Base-by-base conservation (phyloP, 2,113 vertebrate species). In the Meleagris gallopavo region DNA sequence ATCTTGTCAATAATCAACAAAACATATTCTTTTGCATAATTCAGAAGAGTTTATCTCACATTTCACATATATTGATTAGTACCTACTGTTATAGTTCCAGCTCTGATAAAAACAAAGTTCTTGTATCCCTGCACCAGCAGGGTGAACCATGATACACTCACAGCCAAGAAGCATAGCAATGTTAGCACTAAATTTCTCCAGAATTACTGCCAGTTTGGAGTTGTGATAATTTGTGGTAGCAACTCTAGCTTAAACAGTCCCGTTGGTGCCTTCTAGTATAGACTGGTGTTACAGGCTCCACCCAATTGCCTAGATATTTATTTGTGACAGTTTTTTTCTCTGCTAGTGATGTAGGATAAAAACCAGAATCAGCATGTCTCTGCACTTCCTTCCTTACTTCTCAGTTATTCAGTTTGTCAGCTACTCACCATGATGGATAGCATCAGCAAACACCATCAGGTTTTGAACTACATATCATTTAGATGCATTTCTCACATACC, bases 131-230 rank as follows among this genome's bases (percentile, higher is more conserved):
- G 18, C 16, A 46, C 21, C 4, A 69, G 48, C 24, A 83, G 21
- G 30, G 43, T 24, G 54, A 83, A 48, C 80, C 60, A n/a, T 13
- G 61, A 40, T 11, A 62, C 13, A 52, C 34, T 40, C 61, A 78
- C 38, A 77, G 45, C 20, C 45, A 46, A 46, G 64, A 0, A 85
- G 41, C 24, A 29, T 0, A n/a, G 61, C 2, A 16, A 43, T 22
- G 27, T 50, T 64, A 78, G 67, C 2, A 5, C n/a, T 36, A 3
- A 27, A 75, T 52, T 65, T 78, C 62, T 20, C 18, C 62, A 71
- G 32, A 36, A 13, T 74, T 65, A 27, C 19, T 43, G 45, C 6
- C 20, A 40, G 32, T 64, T 41, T 45, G 48, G 43, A 52, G 43
- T 41, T 73, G 43, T 14, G 36, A 72, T 6, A 64, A 80, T 73